Base-by-base conservation (phyloP, 2,113 vertebrate genomes). In the Bos indicus region DNA sequence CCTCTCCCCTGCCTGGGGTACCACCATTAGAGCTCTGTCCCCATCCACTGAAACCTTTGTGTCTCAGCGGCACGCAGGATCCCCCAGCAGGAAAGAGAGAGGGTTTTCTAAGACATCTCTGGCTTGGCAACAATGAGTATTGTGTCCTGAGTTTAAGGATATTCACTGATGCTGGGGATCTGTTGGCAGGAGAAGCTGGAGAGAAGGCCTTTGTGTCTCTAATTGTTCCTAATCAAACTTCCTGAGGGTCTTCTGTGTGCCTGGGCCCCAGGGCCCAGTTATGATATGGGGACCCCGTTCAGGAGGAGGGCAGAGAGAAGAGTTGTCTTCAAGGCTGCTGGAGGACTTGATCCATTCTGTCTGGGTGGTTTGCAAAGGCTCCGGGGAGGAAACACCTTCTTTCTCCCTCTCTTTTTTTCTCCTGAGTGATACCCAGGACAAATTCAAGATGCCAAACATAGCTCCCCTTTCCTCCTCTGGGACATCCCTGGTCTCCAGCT, bases 11-110 rank as follows among this genome's bases (percentile, higher is more conserved):
- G 92, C 64, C 62, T 71, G 11, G 48, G 51, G 87, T n/a, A 30
- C 83, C 87, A 36, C 71, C 74, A 2, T 80, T 95, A 40, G 62
- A 62, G 36, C 46, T 21, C 15, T 43, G 51, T 92, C 90, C 92
- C 95, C 46, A 23, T 48, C 48, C 84, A 92, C 95, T 85, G 74
- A 74, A 54, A 83, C 46, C 95, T 96, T 98, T 96, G 94, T 97
- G 95, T 98, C 81, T 94, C 25, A 0, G 91, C 59, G 40, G 94
- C 95, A 48, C 1, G 71, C 87, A 48, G 2, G 59, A 67, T 48
- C 51, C 71, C 92, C 95, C 84, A 1, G 5, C 0, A 26, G 90
- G n/a, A 23, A 23, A 92, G 80, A 46, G 54, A 36, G 83, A 84
- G 56, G 5, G 82, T 88, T 93, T 97, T 90, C 80, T n/a, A 7